Evolutionary conservation across 2,888 invertebrate genomes (phyloP).

Genomic region (Lordiphosa andalusiaca): DNA sequence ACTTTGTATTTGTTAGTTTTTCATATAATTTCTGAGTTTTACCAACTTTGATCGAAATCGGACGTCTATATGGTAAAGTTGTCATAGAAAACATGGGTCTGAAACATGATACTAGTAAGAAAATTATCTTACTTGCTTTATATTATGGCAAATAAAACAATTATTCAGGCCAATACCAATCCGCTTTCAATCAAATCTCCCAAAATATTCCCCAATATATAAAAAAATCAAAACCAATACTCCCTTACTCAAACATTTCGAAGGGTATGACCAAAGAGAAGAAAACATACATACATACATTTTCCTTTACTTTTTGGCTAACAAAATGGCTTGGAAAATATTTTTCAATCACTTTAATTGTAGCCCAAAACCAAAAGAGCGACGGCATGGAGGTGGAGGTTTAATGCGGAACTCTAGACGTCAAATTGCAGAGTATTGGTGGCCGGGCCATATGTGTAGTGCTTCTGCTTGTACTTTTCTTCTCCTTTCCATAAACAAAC

Average conservation of each 20-base stretch:
- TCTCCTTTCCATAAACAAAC: slow-evolving; percentile 65
- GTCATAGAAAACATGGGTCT: no score
- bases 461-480: slow-evolving; percentile 1
- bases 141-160: no score
- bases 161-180: no score
- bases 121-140: no score
- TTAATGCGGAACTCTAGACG: slow-evolving; percentile 19
- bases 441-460: slow-evolving; percentile 52
- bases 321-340: slow-evolving; percentile 76
- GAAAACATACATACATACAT: slow-evolving; percentile 44
- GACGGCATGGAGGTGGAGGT: slow-evolving; percentile 6
- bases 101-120: no score
- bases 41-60: no score
- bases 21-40: no score
- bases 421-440: slow-evolving; percentile 68
- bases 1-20: no score
- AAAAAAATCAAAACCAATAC: background rate
- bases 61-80: no score
- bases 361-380: slow-evolving; percentile 40
- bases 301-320: slow-evolving; percentile 55
- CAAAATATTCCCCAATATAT: no score
- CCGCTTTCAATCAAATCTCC: no score
- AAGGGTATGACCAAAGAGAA: slow-evolving; percentile 21
- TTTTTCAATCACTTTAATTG: slow-evolving; percentile 76
- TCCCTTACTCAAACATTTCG: background rate